A percentile compares a stretch with the other conserved stretches of the same genome.
These are phyloP conservation scores for Taenioides sp. DNA, from an alignment of 2,797 vertebrate genomes.

Conservation along the genomic window DNA sequence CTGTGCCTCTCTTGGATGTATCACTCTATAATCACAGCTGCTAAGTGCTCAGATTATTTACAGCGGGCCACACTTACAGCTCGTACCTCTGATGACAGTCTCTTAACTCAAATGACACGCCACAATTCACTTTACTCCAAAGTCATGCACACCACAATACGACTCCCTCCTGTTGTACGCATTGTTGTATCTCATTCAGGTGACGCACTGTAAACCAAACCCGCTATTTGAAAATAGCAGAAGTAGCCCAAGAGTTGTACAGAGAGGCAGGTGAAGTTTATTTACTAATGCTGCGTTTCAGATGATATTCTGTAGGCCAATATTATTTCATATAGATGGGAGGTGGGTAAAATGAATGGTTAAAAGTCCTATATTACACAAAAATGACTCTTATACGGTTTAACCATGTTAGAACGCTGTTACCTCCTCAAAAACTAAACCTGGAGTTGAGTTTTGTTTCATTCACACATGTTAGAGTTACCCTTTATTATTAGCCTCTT, in stretches of 20 bases:
- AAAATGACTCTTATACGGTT: no score
- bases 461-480: no score
- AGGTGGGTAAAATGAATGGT: no score
- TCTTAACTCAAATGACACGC: conserved; percentile 27
- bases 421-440: no score
- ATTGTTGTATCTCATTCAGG: background rate
- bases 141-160: background rate
- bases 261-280: no score
- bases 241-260: background rate
- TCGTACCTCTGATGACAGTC: conserved; percentile 32
- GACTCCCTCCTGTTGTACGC: background rate
- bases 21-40: conserved; percentile 49
- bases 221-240: background rate
- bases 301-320: no score
- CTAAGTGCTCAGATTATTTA: conserved; percentile 54
- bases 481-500: no score
- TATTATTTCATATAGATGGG: no score
- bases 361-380: no score
- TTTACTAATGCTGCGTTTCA: no score
- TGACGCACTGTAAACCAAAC: background rate
- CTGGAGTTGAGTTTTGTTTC: no score
- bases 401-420: no score
- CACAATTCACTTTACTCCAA: conserved; percentile 21
- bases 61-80: conserved; percentile 25
- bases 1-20: conserved; percentile 47